phyloP scores from a whole-genome alignment of 53 echinoderm and acorn worm genomes.

The Echinometra lucunter region DNA sequence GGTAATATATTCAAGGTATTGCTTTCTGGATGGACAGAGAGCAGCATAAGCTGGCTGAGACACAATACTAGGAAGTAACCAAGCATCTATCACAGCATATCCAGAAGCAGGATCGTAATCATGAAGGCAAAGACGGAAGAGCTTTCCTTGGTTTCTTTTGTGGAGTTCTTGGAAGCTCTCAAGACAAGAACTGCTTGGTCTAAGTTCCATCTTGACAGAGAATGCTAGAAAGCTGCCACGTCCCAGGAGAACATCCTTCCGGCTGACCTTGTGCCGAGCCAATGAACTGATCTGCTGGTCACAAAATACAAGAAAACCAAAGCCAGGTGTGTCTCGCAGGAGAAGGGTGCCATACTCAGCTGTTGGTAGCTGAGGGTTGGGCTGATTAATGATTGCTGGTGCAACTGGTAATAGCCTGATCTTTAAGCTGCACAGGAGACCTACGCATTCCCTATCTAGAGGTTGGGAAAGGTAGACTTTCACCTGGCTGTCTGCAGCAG shows the following conservation, averaged over 20 bases:
- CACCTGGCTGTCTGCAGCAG: not conserved
- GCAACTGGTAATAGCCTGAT: not conserved
- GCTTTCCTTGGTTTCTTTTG: constrained; percentile 12
- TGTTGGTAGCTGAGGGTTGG: constrained; percentile 24
- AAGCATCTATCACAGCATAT: constrained; percentile 27
- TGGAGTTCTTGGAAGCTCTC: constrained; percentile 70
- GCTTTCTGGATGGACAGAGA: constrained; percentile 9
- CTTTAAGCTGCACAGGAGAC: constrained; percentile 40
- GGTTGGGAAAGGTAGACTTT: not conserved
- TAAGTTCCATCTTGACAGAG: constrained; percentile 50
- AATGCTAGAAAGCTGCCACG: not conserved
- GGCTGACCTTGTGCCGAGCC: not conserved
- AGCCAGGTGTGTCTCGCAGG: not conserved
- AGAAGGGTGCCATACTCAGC: constrained; percentile 33
- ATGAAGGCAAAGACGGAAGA: constrained; percentile 55
- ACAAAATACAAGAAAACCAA: not conserved
- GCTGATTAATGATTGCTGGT: not conserved
- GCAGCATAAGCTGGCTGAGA: constrained; percentile 32
- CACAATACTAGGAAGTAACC: constrained; percentile 60
- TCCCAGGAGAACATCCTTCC: not conserved
- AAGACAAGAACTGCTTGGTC: constrained; percentile 60
- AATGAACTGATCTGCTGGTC: not conserved
- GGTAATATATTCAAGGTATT: constrained; percentile 65
- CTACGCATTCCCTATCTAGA: not conserved
- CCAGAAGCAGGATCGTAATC: constrained; percentile 52